phyloP scores from a whole-genome alignment of 1,140 invertebrate genomes.

The Pectinophora gossypiella region DNA sequence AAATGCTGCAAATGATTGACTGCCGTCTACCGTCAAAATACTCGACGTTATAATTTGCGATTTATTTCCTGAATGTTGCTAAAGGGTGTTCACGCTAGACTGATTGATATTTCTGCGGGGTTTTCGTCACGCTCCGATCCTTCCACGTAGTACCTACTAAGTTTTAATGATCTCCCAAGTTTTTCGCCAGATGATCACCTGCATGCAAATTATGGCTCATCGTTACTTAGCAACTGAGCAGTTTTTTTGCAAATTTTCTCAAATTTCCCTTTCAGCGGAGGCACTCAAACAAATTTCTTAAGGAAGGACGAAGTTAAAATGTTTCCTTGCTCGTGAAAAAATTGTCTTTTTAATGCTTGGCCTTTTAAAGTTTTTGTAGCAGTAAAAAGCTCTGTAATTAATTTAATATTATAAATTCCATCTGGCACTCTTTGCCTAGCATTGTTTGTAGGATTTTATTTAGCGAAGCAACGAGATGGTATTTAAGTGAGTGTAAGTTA shows the following conservation, averaged over 20 bases:
- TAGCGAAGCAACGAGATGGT: too few relatives aligned
- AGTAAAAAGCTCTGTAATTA: constrained; percentile 2
- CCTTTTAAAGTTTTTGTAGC: constrained; percentile 15
- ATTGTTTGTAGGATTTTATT: too few relatives aligned
- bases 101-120: too few relatives aligned
- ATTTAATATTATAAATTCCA: too few relatives aligned
- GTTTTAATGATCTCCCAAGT: constrained; percentile 42
- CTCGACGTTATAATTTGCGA: too few relatives aligned
- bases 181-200: constrained; percentile 29
- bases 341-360: constrained; percentile 23
- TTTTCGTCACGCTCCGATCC: constrained; percentile 13
- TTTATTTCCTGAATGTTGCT: too few relatives aligned
- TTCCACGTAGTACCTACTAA: constrained; percentile 22
- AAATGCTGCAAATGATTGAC: too few relatives aligned
- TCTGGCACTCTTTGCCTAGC: too few relatives aligned
- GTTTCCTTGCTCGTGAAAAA: constrained; percentile 25
- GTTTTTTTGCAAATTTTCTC: constrained; percentile 14
- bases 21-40: too few relatives aligned
- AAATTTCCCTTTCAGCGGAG: constrained; percentile 18
- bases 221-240: background rate
- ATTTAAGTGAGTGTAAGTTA: too few relatives aligned
- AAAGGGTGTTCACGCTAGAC: too few relatives aligned
- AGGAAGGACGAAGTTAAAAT: constrained; percentile 26
- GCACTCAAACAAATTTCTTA: constrained; percentile 22
- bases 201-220: constrained; percentile 37